Conservation (phyloP, 2,888 invertebrate species). For the Melitaea athalia region DNA sequence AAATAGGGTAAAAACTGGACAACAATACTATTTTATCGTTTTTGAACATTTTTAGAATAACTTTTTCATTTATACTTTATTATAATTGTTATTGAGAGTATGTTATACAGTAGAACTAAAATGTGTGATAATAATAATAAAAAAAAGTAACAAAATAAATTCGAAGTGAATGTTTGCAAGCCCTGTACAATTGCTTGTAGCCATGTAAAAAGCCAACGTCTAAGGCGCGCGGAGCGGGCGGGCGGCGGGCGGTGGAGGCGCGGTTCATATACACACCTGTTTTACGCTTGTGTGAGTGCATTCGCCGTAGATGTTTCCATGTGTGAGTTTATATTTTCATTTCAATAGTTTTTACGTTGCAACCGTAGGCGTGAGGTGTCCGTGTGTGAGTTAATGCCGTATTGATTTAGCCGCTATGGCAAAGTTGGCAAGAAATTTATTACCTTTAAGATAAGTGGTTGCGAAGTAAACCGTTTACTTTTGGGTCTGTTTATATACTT, state of each 20-base stretch:
- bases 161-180: constrained; percentile 52
- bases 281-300: constrained; percentile 53
- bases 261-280: constrained; percentile 65
- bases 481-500: constrained; percentile 3
- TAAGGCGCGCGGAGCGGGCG: constrained; percentile 66
- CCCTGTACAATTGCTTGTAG: constrained; percentile 67
- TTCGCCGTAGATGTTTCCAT: constrained; percentile 42
- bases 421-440: constrained; percentile 71
- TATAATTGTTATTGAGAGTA: not conserved
- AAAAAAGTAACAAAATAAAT: constrained; percentile 13
- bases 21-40: constrained; percentile 23
- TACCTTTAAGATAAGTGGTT: constrained; percentile 59
- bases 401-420: constrained; percentile 70
- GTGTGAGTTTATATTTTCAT: constrained; percentile 78
- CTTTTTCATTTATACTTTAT: not conserved
- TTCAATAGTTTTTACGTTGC: constrained; percentile 79
- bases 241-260: constrained; percentile 47
- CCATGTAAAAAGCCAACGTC: constrained; percentile 81
- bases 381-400: constrained; percentile 77
- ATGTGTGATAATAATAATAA: not conserved
- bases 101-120: not conserved
- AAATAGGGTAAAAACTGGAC: constrained; percentile 34
- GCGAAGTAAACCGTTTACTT: constrained; percentile 21
- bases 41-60: constrained; percentile 23
- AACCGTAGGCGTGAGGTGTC: constrained; percentile 59